Conservation (phyloP, 2,797 vertebrate genomes). For the Mormyrops boulengeri region DNA sequence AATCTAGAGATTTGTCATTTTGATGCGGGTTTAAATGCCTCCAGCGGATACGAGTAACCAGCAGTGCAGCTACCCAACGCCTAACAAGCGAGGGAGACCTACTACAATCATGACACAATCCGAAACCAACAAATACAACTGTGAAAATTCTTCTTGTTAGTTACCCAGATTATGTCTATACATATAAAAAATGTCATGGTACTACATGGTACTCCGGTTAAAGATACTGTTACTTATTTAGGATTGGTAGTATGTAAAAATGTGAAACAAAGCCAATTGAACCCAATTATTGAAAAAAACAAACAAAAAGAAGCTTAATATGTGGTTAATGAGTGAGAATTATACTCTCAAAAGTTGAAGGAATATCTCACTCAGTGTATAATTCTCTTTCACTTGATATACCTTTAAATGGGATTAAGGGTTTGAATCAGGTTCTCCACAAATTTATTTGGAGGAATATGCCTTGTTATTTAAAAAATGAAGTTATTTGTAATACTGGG, state of each 20-base stretch:
- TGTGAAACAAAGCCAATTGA: neutral
- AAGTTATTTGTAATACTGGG: neutral
- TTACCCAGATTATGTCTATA: too few species aligned
- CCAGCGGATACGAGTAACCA: neutral
- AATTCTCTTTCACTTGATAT: too few species aligned
- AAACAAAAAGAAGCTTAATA: neutral
- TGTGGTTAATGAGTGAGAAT: neutral
- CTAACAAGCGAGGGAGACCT: neutral
- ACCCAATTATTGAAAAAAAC: neutral
- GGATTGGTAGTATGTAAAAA: neutral
- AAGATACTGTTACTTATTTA: neutral
- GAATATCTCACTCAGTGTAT: too few species aligned
- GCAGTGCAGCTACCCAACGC: neutral
- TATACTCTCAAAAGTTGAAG: too few species aligned
- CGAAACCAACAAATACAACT: neutral
- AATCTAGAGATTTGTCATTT: too few species aligned
- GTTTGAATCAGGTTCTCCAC: neutral
- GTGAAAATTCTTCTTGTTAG: neutral
- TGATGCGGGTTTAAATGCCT: neutral
- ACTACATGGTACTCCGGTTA: constrained; percentile 1
- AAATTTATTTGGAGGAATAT: neutral
- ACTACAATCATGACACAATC: neutral
- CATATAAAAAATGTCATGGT: neutral
- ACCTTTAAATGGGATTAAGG: too few species aligned
- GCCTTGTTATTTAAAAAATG: neutral